These are phyloP conservation scores for Hylaeus volcanicus DNA, from an alignment of 1,140 invertebrate genomes.

Conservation along the genomic window DNA sequence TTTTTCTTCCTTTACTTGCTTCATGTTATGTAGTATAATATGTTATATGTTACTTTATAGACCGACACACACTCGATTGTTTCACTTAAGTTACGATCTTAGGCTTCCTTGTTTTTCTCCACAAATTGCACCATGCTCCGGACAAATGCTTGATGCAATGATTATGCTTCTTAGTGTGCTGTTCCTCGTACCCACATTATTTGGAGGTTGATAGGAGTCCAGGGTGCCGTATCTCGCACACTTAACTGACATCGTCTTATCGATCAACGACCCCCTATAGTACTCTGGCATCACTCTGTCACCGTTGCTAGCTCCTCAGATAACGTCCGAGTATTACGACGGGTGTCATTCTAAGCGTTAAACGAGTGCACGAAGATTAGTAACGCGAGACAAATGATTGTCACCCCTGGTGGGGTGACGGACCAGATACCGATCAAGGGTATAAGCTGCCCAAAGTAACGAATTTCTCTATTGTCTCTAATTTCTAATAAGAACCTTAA, in stretches of 20 bases:
- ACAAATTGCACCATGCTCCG: no score
- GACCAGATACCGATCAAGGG: conserved; percentile 16
- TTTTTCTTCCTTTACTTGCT: no score
- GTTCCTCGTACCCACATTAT: neutral
- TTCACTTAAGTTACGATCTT: no score
- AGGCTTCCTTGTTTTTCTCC: no score
- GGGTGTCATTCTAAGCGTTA: conserved; percentile 56
- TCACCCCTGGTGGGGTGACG: conserved; percentile 1
- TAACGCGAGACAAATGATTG: conserved; percentile 56
- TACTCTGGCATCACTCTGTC: conserved; percentile 42
- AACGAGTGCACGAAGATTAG: conserved; percentile 59
- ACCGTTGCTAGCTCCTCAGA: conserved; percentile 29
- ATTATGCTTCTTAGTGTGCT: neutral
- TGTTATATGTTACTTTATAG: no score
- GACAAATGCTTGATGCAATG: neutral
- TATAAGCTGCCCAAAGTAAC: neutral
- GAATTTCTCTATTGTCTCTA: neutral
- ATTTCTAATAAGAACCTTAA: neutral
- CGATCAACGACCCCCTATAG: conserved; percentile 46
- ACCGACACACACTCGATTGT: no score
- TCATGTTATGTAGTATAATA: no score
- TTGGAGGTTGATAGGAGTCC: neutral
- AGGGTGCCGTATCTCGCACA: conserved; percentile 38
- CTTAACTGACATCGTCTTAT: conserved; percentile 48
- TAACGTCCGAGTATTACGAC: conserved; percentile 56